Evolutionary conservation across 2,888 invertebrate species (phyloP).

Genomic region (Octodonta nipae): DNA sequence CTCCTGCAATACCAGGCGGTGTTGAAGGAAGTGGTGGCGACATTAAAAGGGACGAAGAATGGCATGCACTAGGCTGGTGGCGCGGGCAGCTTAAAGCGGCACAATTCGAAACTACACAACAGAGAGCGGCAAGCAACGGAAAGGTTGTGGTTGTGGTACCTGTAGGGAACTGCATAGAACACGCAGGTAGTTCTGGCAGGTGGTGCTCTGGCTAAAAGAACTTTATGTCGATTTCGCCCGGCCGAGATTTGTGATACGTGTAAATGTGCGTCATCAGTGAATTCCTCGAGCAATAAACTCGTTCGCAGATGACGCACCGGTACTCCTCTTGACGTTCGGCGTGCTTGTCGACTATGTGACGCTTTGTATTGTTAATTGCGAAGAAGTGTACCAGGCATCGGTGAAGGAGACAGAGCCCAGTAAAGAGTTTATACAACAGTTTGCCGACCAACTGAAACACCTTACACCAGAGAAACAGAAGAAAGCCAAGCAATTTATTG

Average conservation of each 20-base stretch:
- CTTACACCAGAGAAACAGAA: too few species aligned
- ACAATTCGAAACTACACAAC: slow-evolving; percentile 20
- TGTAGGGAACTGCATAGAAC: slow-evolving; percentile 21
- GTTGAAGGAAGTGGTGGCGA: slow-evolving; percentile 11
- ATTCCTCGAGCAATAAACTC: slow-evolving; percentile 87
- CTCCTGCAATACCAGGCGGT: slow-evolving; percentile 21
- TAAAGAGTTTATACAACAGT: too few species aligned
- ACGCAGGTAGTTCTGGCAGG: slow-evolving; percentile 20
- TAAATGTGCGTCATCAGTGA: slow-evolving; percentile 93
- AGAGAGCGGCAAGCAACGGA: slow-evolving; percentile 19
- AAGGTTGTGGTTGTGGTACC: slow-evolving; percentile 14
- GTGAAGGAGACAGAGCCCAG: too few species aligned
- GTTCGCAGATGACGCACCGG: slow-evolving; percentile 86
- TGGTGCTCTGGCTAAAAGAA: slow-evolving; percentile 55
- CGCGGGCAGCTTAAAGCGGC: not conserved
- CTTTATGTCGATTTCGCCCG: slow-evolving; percentile 83
- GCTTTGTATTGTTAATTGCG: too few species aligned
- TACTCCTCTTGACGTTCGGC: slow-evolving; percentile 86
- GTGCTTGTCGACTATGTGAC: slow-evolving; percentile 90
- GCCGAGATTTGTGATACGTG: slow-evolving; percentile 90
- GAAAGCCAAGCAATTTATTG: too few species aligned
- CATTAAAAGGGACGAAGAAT: slow-evolving; percentile 13
- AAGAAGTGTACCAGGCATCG: too few species aligned
- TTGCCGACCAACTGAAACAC: too few species aligned
- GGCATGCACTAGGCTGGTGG: slow-evolving; percentile 7